Conservation (phyloP, 2,888 invertebrate genomes). For the Callosobruchus maculatus region DNA sequence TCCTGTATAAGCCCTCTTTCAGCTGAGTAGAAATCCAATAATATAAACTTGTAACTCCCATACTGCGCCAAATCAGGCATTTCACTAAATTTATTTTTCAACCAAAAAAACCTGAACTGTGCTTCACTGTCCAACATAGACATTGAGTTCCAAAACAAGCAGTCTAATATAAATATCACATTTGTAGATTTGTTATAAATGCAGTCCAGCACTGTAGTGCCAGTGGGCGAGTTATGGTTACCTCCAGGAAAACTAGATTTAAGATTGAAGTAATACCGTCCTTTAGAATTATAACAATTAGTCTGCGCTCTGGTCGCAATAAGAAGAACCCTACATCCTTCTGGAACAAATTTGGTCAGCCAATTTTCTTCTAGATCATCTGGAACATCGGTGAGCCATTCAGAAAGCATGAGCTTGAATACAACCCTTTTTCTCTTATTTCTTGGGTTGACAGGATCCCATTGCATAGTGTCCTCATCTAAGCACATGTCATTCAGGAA, state of each 20-base stretch:
- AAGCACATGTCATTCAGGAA: slow-evolving; percentile 20
- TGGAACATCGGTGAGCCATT: slow-evolving; percentile 90
- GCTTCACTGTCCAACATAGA: slow-evolving; percentile 73
- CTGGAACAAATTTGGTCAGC: slow-evolving; percentile 76
- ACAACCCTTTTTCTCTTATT: slow-evolving; percentile 27
- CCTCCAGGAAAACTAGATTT: slow-evolving; percentile 74
- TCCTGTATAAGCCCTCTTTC: slow-evolving; percentile 49
- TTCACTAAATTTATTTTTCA: slow-evolving; percentile 70
- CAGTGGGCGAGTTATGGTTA: slow-evolving; percentile 29
- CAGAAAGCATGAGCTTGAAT: slow-evolving; percentile 77
- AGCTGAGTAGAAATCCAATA: slow-evolving; percentile 54
- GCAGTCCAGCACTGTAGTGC: slow-evolving; percentile 76
- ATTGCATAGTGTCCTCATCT: slow-evolving; percentile 22
- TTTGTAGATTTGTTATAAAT: slow-evolving; percentile 62
- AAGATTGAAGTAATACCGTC: slow-evolving; percentile 43
- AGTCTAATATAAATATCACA: slow-evolving; percentile 76
- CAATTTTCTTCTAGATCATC: slow-evolving; percentile 68
- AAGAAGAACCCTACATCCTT: slow-evolving; percentile 78
- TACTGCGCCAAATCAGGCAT: slow-evolving; percentile 47
- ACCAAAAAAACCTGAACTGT: slow-evolving; percentile 79
- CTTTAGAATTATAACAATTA: slow-evolving; percentile 18
- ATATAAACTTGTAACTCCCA: slow-evolving; percentile 49
- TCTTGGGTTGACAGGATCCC: slow-evolving; percentile 36
- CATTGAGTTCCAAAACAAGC: slow-evolving; percentile 75
- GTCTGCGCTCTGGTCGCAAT: slow-evolving; percentile 58